Evolutionary conservation across 1,140 invertebrate species (phyloP), one percentile per base, ranked within the genome.

Genomic region (Drosophila lowei): DNA sequence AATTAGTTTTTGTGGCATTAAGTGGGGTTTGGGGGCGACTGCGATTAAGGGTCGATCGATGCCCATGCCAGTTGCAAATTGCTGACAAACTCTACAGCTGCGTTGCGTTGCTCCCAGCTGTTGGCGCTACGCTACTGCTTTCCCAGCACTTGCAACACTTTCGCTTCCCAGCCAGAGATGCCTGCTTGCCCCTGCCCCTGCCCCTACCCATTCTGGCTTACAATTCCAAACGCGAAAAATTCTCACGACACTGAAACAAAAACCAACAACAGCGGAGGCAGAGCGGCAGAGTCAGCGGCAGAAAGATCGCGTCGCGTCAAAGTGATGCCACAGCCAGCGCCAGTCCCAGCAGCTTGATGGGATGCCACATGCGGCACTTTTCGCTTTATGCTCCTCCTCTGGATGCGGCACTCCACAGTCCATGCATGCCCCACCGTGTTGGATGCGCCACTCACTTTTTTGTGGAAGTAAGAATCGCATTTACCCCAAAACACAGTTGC

Each of bases 191-290:
- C 2, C 44, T 41, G 58, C 59, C 55, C 38, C 49, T 68, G 11
- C 8, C 44, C 18, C 18, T 25, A 21, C 50, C 23, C 8, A 8
- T 13, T 13, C 57, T 28, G 30, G 57, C 72, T 75, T 83, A 79
- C 64, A 76, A 86, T 88, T 88, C 78, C 74, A 81, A 80, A 80
- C 78, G 79, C 79, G 71, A 88, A 88, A 80, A 72, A 81, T 86
- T 86, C 81, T 86, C 81, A 86, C 81, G 81, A 86, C 81, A 88
- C 74, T 86, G 81, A 85, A 62, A 59, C 62, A 70, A 76, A 73
- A 66, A 72, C 48, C 57, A 57, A 46, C 50, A 59, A 55, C 18
- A 56, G 11, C 63, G 59, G 46, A 43, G 50, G 16, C 67, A 61
- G 50, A 63, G 50, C 38, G 49, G 15, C 67, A 66, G 18, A 66